phyloP scores from a whole-genome alignment of 2,113 vertebrate genomes.

The Mesitornis unicolor region DNA sequence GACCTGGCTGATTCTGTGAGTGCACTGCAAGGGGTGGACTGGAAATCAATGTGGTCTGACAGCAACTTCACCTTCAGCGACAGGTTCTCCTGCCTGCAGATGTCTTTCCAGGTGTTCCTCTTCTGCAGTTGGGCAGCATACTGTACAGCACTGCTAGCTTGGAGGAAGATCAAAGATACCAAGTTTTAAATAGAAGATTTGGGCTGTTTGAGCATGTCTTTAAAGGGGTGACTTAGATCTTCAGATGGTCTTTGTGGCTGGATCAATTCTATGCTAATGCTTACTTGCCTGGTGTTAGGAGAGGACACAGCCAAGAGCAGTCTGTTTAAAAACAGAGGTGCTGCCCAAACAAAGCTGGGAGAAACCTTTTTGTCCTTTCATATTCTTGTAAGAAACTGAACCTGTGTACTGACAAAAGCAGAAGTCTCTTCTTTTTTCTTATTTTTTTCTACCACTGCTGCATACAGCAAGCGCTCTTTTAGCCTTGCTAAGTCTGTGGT shows the following conservation, averaged over 20 bases:
- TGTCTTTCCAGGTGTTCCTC: not conserved
- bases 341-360: not conserved
- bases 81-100: not conserved
- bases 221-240: not conserved
- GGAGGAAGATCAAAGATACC: not conserved
- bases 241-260: not conserved
- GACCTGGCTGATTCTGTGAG: not conserved
- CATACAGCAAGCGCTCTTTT: not conserved
- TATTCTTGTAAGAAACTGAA: not conserved
- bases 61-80: not conserved
- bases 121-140: not conserved
- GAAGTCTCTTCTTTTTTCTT: not conserved
- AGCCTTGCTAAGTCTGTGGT: not conserved
- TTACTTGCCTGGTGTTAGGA: not conserved
- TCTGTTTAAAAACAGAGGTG: not conserved
- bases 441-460: not conserved
- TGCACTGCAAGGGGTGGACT: fast-evolving
- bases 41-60: not conserved
- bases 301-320: not conserved
- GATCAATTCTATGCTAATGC: not conserved
- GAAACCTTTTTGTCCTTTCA: not conserved
- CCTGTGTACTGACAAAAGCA: not conserved
- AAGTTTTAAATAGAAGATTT: not conserved
- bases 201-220: not conserved
- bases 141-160: not conserved